Base-by-base conservation (phyloP, 92 coral and sea anemone genomes). In the Parazoanthus darwini region DNA sequence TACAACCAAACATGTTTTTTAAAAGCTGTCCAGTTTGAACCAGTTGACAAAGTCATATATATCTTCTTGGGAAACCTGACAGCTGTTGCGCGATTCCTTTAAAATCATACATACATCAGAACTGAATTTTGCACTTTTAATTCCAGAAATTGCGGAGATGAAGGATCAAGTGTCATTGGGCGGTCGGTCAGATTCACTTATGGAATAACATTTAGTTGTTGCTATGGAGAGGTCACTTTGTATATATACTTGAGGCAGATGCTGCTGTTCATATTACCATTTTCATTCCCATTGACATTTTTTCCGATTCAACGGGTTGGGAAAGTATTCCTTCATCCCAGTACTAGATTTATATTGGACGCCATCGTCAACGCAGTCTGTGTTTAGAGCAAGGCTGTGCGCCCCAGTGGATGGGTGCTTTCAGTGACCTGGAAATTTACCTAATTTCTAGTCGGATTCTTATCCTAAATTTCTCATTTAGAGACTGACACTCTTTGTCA, bases 81-180 rank as follows among this genome's bases (percentile, higher is more conserved):
- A 5, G 26, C 22, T 11, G 59, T 54, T 13, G 59, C 18, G 9
- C 3, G 5, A 63, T 0, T 63, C 1, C 70, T 18, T 20, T 25
- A 18, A 63, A 63, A 63, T 63, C 70, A 22, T 23, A 63, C 26
- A 9, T 65, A 25, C 22, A 66, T 23, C 36, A 0, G 51, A 9
- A 46, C 54, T 56, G 8, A 46, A 10, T 85, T 42, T 36, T 77
- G 39, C 20, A 26, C 38, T 88, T 91, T 36, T 79, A 59, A 72
- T 80, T 93, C 36, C 80, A 97, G 99, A 97, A 90, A 94, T 95
- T 77, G 98, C 98, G 46, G 99, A 97, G 88, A 77, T 97, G 82
- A 97, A 97, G 81, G 99, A 97, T 89, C 96, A 97, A 75, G 51
- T 97, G 44, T 95, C 98, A 8, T 89, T 97, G 16, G 93, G 97